These are phyloP conservation scores for Pinna nobilis DNA, from an alignment of 1,140 invertebrate genomes.

Conservation along the genomic window DNA sequence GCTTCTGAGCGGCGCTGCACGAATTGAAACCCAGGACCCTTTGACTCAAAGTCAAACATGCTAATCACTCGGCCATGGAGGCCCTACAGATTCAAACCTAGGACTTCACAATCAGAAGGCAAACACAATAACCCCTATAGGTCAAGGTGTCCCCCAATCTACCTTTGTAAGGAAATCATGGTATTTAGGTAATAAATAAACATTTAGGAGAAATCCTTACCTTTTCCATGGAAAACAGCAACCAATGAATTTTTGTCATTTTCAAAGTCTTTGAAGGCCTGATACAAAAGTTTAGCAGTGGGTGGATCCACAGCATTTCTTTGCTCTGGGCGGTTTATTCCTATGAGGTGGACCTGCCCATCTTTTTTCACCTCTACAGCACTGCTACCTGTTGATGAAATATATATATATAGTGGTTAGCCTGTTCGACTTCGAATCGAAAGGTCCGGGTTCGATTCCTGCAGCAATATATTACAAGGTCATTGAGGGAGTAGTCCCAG, in stretches of 20 bases:
- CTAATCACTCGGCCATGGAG: too few relatives aligned
- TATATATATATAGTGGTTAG: background rate
- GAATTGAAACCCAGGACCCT: too few relatives aligned
- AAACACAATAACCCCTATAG: background rate
- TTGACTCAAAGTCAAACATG: too few relatives aligned
- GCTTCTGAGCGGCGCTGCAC: too few relatives aligned
- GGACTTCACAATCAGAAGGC: too few relatives aligned
- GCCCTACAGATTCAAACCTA: background rate
- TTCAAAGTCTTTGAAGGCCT: conserved; percentile 87
- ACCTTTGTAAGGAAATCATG: background rate
- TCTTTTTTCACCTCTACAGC: conserved; percentile 43
- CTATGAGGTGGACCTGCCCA: conserved; percentile 78
- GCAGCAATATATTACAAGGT: too few relatives aligned
- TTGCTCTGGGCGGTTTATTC: conserved; percentile 88
- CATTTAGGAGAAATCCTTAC: conserved; percentile 43
- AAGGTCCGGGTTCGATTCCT: too few relatives aligned
- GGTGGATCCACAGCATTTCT: conserved; percentile 86
- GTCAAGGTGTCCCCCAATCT: background rate
- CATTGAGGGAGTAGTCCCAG: too few relatives aligned
- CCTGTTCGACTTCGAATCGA: background rate
- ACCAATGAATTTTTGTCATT: conserved; percentile 81
- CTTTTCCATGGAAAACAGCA: conserved; percentile 88
- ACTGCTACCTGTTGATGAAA: background rate
- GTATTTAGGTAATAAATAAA: background rate
- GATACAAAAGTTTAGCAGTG: conserved; percentile 81